Percentiles rank a stretch among this genome's conserved stretches.
Evolutionary conservation across 2,888 invertebrate species (phyloP).

Genomic region (Pseudococcus viburni): DNA sequence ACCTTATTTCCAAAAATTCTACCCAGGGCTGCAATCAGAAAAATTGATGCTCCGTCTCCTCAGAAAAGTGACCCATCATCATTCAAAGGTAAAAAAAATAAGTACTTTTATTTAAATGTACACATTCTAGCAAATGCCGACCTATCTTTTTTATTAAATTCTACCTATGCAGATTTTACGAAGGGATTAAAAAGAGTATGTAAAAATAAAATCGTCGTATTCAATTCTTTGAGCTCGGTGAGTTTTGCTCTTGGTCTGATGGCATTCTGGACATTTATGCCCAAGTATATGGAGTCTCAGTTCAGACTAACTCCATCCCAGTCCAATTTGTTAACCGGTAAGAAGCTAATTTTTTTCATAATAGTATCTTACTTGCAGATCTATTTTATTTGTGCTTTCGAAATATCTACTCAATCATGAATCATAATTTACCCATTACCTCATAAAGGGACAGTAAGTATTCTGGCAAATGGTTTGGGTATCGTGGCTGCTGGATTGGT

Average conservation of each 20-base stretch:
- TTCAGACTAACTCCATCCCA: conserved; percentile 73
- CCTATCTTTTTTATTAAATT: background rate
- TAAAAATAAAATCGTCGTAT: conserved; percentile 72
- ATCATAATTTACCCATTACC: too few species aligned
- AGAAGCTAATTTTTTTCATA: background rate
- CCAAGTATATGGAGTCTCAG: conserved; percentile 75
- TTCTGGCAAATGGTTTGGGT: conserved; percentile 70
- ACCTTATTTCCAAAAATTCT: conserved; percentile 72
- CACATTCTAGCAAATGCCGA: too few species aligned
- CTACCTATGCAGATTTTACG: conserved; percentile 69
- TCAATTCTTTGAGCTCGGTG: conserved; percentile 72
- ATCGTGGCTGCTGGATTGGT: conserved; percentile 69
- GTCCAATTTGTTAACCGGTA: conserved; percentile 74
- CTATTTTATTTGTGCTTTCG: too few species aligned
- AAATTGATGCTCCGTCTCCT: conserved; percentile 20
- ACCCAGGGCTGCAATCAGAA: conserved; percentile 69
- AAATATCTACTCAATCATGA: too few species aligned
- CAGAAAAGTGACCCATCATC: background rate
- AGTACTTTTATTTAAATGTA: too few species aligned
- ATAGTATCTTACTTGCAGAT: too few species aligned
- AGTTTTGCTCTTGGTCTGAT: conserved; percentile 72
- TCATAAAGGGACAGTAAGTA: conserved; percentile 69
- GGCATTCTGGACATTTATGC: conserved; percentile 74
- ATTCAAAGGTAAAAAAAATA: background rate
- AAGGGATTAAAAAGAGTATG: conserved; percentile 70